Evolutionary conservation across 2,888 invertebrate species (phyloP).

Genomic region (Zhuqinia jingwanae): DNA sequence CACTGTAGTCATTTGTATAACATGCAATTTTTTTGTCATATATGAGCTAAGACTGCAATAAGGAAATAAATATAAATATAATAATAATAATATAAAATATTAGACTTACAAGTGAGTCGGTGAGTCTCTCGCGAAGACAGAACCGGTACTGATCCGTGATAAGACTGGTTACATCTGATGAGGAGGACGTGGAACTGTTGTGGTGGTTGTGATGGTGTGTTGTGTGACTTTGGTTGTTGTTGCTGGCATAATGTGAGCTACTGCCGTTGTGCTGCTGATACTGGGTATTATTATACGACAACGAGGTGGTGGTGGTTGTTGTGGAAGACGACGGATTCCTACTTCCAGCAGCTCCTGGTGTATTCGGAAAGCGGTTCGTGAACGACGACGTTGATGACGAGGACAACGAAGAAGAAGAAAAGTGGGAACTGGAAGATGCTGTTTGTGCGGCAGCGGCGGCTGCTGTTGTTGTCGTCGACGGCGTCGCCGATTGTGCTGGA

Average conservation of each 20-base stretch:
- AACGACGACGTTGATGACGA: constrained; percentile 53
- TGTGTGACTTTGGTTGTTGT: constrained; percentile 53
- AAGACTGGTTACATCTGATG: constrained; percentile 68
- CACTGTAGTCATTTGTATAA: too few species aligned
- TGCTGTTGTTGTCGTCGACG: constrained; percentile 30
- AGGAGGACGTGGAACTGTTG: constrained; percentile 33
- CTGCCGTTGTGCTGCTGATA: constrained; percentile 45
- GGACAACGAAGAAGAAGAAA: constrained; percentile 47
- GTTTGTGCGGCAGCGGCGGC: constrained; percentile 38
- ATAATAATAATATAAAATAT: too few species aligned
- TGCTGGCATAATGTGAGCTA: constrained; percentile 42
- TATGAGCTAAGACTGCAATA: too few species aligned
- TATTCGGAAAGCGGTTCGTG: constrained; percentile 67
- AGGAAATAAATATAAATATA: too few species aligned
- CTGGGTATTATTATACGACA: constrained; percentile 49
- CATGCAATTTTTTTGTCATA: too few species aligned
- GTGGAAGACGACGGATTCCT: constrained; percentile 30
- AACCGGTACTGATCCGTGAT: constrained; percentile 84
- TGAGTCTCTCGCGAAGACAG: constrained; percentile 92
- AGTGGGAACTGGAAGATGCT: constrained; percentile 59
- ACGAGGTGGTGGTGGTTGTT: constrained; percentile 28
- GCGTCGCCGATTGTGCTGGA: constrained; percentile 60
- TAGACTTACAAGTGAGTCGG: constrained; percentile 87
- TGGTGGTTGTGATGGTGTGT: constrained; percentile 14
- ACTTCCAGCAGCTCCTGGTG: constrained; percentile 41